Conservation (phyloP, 2,113 vertebrate genomes). For the Elaphurus davidianus region DNA sequence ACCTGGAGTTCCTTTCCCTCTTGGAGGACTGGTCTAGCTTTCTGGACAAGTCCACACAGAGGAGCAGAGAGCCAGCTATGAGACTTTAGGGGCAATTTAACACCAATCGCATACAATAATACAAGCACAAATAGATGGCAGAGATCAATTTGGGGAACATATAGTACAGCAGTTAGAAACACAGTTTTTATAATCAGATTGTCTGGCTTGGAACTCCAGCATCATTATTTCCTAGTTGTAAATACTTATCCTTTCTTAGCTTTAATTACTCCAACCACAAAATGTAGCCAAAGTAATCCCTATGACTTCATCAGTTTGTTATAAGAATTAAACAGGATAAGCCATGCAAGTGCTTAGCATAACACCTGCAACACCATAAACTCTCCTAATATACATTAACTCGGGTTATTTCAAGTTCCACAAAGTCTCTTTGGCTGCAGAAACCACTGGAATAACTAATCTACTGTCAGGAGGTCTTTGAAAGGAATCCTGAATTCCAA, state of each 20-base stretch:
- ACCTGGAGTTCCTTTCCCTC: neutral
- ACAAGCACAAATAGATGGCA: neutral
- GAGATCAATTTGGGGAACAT: neutral
- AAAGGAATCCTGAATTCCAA: constrained; percentile 33
- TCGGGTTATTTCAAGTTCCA: neutral
- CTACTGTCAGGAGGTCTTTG: neutral
- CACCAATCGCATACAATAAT: neutral
- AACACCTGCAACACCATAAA: neutral
- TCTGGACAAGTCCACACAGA: neutral
- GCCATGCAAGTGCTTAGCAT: neutral
- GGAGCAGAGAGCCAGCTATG: neutral
- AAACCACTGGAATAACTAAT: neutral
- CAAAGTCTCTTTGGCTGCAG: neutral
- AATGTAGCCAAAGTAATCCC: neutral
- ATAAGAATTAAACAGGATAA: constrained; percentile 11
- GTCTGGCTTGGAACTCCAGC: neutral
- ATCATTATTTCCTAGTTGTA: neutral
- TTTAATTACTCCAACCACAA: neutral
- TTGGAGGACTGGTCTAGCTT: neutral
- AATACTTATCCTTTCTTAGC: neutral
- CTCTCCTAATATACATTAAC: neutral
- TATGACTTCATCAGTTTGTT: neutral
- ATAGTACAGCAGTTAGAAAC: accelerated
- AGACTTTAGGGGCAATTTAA: neutral
- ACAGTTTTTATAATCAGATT: neutral